phyloP scores from a whole-genome alignment of 2,797 vertebrate genomes.

The Pelobates cultripes region DNA sequence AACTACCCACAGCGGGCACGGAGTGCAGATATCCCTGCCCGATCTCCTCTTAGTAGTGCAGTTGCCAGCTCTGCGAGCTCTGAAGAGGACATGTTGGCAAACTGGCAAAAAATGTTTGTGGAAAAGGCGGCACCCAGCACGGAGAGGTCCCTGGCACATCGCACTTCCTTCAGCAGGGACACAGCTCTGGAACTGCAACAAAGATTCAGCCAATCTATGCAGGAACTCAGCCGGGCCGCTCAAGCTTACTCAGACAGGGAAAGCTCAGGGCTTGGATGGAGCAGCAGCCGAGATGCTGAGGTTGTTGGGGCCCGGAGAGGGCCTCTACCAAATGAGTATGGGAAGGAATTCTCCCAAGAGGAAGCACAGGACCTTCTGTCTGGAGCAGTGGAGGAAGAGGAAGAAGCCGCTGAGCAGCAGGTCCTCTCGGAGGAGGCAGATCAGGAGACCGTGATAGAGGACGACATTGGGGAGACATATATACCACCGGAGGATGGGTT shows the following conservation, averaged over 20 bases:
- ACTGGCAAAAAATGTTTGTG: conserved; percentile 95
- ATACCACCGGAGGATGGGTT: conserved; percentile 60
- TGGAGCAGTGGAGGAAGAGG: conserved; percentile 58
- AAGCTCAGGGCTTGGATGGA: conserved; percentile 82
- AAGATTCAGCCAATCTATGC: conserved; percentile 70
- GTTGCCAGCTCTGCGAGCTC: conserved; percentile 89
- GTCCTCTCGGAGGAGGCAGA: conserved; percentile 62
- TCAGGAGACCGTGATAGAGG: conserved; percentile 61
- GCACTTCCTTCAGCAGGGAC: conserved; percentile 86
- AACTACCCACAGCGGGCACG: conserved; percentile 59
- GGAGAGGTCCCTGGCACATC: conserved; percentile 73
- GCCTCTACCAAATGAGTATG: conserved; percentile 67
- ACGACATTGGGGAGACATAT: conserved; percentile 15
- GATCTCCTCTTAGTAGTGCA: conserved; percentile 85
- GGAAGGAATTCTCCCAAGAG: conserved; percentile 72
- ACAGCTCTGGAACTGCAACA: conserved; percentile 78
- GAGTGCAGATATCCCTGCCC: conserved; percentile 47
- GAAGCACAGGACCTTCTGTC: conserved; percentile 77
- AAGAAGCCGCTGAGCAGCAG: conserved; percentile 69
- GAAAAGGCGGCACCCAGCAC: conserved; percentile 83
- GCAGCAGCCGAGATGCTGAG: conserved; percentile 82
- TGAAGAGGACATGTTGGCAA: conserved; percentile 90
- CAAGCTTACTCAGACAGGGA: conserved; percentile 82
- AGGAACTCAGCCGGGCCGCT: conserved; percentile 65
- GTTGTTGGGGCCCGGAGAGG: conserved; percentile 71